Conservation (phyloP, 2,113 vertebrate species). For the Mus pahari region DNA sequence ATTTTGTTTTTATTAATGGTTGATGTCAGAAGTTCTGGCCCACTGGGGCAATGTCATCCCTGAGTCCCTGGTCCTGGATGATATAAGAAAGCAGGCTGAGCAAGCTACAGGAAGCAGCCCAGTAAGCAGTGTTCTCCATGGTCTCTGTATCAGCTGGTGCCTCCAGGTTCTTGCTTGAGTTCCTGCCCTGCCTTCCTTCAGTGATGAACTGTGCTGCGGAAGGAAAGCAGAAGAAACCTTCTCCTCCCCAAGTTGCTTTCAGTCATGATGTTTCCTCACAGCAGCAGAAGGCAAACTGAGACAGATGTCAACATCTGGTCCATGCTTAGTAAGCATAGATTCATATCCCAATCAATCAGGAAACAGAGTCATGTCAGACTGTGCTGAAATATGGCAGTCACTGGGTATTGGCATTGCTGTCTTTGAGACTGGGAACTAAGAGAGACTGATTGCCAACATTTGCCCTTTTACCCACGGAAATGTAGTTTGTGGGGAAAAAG, state of each 20-base stretch:
- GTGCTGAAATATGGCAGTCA: fast-evolving
- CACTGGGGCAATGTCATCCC: not conserved
- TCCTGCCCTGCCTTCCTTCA: not conserved
- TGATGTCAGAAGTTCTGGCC: not conserved
- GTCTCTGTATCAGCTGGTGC: not conserved
- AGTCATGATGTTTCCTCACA: not conserved
- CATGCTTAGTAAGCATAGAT: fast-evolving
- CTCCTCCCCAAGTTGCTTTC: not conserved
- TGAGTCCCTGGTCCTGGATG: not conserved
- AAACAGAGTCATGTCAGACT: not conserved
- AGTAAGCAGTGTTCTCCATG: not conserved
- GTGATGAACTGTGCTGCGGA: not conserved
- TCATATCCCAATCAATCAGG: fast-evolving
- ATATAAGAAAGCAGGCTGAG: not conserved
- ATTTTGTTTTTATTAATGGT: not conserved
- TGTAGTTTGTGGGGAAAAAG: not conserved
- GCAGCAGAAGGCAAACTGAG: not conserved
- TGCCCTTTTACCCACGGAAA: not conserved
- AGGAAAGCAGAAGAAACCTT: not conserved
- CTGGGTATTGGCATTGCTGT: fast-evolving
- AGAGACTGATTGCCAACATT: not conserved
- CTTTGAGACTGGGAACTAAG: not conserved
- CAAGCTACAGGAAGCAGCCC: not conserved
- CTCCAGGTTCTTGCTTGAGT: not conserved
- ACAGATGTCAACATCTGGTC: not conserved